A percentile compares a stretch with the other conserved stretches of the same genome.
phyloP scores from a whole-genome alignment of 2,797 vertebrate species.

The Meda fulgida region DNA sequence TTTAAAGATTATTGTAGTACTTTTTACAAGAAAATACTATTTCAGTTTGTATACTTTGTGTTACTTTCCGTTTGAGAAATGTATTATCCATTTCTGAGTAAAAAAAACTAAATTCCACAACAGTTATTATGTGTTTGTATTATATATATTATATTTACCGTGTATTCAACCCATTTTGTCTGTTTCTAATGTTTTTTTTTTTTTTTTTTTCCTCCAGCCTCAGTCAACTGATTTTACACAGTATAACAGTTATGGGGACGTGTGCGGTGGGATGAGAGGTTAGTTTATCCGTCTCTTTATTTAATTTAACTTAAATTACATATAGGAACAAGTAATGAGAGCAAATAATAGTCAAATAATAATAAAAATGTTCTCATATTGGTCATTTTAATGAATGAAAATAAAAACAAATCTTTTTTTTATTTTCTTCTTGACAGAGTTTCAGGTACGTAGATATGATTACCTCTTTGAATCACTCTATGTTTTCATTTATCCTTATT shows the following conservation, averaged over 20 bases:
- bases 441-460: constrained; percentile 76
- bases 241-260: constrained; percentile 83
- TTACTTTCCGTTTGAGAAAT: background rate
- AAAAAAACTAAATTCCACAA: background rate
- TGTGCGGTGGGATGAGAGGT: constrained; percentile 86
- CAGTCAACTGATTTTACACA: constrained; percentile 87
- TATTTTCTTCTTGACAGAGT: constrained; percentile 77
- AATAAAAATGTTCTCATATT: background rate
- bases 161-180: background rate
- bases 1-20: background rate
- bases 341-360: background rate
- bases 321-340: background rate
- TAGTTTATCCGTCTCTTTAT: constrained; percentile 52
- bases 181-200: constrained; percentile 14
- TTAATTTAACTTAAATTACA: background rate
- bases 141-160: background rate
- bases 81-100: background rate
- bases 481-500: background rate
- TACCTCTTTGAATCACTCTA: background rate
- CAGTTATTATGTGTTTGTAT: background rate
- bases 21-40: background rate
- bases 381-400: background rate
- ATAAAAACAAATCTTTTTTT: background rate
- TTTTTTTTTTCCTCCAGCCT: constrained; percentile 75
- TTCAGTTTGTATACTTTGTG: background rate